Conservation (phyloP, 64 coral and sea anemone species). For the Stylophora pistillata region DNA sequence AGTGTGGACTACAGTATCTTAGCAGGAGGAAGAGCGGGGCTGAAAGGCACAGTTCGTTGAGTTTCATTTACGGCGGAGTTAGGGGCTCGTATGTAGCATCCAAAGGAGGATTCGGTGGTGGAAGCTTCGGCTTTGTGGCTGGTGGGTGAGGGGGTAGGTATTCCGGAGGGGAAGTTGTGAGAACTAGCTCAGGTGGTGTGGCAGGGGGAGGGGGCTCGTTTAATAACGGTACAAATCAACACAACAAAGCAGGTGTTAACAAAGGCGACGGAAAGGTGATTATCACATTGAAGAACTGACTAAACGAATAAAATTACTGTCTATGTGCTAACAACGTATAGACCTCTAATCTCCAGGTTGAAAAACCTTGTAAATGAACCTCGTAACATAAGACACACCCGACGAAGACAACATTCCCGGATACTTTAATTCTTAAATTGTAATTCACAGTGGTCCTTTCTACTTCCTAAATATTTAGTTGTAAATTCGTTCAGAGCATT, state of each 20-base stretch:
- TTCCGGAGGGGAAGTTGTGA: slow-evolving; percentile 59
- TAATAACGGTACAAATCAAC: slow-evolving; percentile 57
- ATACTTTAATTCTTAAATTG: too few relatives aligned
- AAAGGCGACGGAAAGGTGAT: slow-evolving; percentile 70
- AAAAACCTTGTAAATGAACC: too few relatives aligned
- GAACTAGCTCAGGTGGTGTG: not conserved
- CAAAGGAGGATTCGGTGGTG: slow-evolving; percentile 53
- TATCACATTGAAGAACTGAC: slow-evolving; percentile 2
- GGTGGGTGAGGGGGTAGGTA: slow-evolving; percentile 82
- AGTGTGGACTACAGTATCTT: not conserved
- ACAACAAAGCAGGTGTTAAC: slow-evolving; percentile 68
- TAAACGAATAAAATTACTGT: too few relatives aligned
- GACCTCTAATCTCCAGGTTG: too few relatives aligned
- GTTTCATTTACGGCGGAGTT: slow-evolving; percentile 61
- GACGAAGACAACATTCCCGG: too few relatives aligned
- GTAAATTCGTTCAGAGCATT: too few relatives aligned
- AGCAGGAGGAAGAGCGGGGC: slow-evolving; percentile 38
- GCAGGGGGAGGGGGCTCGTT: slow-evolving; percentile 76
- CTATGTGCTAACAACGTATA: too few relatives aligned
- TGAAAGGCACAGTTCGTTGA: slow-evolving; percentile 3
- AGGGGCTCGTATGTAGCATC: slow-evolving; percentile 10
- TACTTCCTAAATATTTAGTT: too few relatives aligned
- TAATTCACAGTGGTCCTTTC: too few relatives aligned
- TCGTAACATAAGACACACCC: too few relatives aligned
- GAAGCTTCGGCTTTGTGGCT: not conserved